Conservation (phyloP, 2,888 invertebrate species). For the Agrochola lychnidis region DNA sequence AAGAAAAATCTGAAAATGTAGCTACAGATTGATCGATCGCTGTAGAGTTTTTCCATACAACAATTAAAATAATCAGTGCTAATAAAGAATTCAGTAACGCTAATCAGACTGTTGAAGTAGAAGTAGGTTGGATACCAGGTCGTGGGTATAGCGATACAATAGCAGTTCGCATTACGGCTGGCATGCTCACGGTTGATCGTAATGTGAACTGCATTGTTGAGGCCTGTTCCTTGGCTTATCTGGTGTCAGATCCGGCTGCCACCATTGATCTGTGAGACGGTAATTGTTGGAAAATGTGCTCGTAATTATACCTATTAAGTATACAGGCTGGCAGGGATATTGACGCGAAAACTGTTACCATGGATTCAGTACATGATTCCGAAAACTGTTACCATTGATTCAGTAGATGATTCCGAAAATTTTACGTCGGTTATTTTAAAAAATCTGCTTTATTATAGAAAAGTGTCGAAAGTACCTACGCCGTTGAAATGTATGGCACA, state of each 20-base stretch:
- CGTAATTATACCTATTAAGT: constrained; percentile 24
- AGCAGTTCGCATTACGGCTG: constrained; percentile 21
- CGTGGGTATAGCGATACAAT: constrained; percentile 54
- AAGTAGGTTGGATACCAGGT: constrained; percentile 42
- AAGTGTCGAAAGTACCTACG: no score
- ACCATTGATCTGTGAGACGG: constrained; percentile 17
- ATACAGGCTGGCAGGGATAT: no score
- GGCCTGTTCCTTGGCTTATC: constrained; percentile 49
- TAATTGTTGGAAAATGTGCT: constrained; percentile 40
- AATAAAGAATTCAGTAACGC: constrained; percentile 20
- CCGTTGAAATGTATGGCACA: no score
- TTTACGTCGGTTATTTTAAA: no score
- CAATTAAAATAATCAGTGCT: constrained; percentile 18
- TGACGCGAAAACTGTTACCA: no score
- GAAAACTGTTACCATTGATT: no score
- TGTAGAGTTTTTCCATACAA: neutral
- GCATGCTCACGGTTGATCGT: constrained; percentile 21
- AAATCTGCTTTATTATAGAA: no score
- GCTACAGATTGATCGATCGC: neutral
- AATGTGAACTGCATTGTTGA: constrained; percentile 56
- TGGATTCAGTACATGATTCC: no score
- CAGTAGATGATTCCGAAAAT: no score
- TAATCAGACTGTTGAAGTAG: constrained; percentile 29
- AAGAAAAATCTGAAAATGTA: constrained; percentile 3
- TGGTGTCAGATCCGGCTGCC: constrained; percentile 45